phyloP scores from a whole-genome alignment of 1,140 invertebrate genomes.

The Grapholita molesta region DNA sequence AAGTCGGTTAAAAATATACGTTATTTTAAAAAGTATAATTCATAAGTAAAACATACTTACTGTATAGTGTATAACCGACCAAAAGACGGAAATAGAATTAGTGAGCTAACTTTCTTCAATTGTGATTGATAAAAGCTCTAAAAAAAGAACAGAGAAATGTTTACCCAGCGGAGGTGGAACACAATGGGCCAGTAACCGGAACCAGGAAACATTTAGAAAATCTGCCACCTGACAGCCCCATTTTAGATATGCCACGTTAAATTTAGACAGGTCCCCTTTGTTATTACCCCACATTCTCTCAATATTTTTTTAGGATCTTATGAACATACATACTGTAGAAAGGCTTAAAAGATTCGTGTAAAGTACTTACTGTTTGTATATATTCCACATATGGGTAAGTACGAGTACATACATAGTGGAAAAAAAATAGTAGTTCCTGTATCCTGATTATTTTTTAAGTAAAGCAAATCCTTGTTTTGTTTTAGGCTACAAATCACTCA shows the following conservation, averaged over 20 bases:
- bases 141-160: background rate
- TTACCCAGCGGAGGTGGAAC: background rate
- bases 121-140: background rate
- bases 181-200: background rate
- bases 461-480: too few species aligned
- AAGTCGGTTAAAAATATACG: too few species aligned
- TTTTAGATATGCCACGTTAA: background rate
- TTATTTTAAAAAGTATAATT: too few species aligned
- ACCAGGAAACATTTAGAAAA: background rate
- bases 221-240: background rate
- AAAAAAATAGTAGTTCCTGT: too few species aligned
- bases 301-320: background rate
- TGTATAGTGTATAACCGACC: too few species aligned
- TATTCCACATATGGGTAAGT: too few species aligned
- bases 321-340: background rate
- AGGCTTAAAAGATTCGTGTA: background rate
- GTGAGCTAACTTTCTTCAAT: background rate
- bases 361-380: too few species aligned
- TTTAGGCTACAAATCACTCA: too few species aligned
- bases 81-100: background rate
- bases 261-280: background rate
- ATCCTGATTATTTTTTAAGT: too few species aligned
- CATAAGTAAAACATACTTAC: too few species aligned
- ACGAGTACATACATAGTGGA: too few species aligned
- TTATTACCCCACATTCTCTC: background rate